Percentiles rank a stretch among this genome's conserved stretches.
Evolutionary conservation across 2,113 vertebrate genomes (phyloP).

Genomic region (Leptodactylus fuscus): DNA sequence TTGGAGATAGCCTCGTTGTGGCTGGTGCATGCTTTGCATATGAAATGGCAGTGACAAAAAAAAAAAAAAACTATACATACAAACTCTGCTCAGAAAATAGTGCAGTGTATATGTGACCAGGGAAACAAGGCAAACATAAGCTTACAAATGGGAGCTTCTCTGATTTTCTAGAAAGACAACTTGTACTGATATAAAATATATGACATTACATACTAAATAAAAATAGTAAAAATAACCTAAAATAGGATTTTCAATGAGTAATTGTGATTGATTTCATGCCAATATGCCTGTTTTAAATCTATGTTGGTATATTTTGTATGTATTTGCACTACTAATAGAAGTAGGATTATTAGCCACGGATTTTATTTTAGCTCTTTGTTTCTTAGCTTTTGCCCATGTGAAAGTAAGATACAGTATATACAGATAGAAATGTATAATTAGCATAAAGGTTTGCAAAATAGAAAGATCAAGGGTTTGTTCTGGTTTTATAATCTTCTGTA

Average conservation of each 20-base stretch:
- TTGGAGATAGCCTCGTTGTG: conserved; percentile 84
- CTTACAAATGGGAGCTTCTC: background rate
- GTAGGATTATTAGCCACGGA: too few relatives aligned
- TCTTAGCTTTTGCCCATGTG: too few relatives aligned
- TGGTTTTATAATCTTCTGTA: too few relatives aligned
- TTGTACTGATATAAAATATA: background rate
- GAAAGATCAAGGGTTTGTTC: too few relatives aligned
- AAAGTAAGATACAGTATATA: too few relatives aligned
- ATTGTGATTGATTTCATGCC: too few relatives aligned
- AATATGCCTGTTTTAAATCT: too few relatives aligned
- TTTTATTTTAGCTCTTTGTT: too few relatives aligned
- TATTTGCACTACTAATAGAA: background rate
- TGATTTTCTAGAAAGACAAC: background rate
- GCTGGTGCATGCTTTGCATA: conserved; percentile 86
- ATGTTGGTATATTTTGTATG: background rate
- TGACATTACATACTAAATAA: background rate
- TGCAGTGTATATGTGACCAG: conserved; percentile 17
- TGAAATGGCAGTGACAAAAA: conserved; percentile 81
- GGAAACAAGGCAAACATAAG: background rate
- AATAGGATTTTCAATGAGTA: background rate
- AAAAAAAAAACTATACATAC: conserved; percentile 79
- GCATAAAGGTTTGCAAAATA: too few relatives aligned
- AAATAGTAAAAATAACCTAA: background rate
- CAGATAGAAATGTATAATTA: too few relatives aligned
- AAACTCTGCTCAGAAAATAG: conserved; percentile 76